phyloP scores from a whole-genome alignment of 2,797 vertebrate species.

The Enteromius afrohamiltoni region DNA sequence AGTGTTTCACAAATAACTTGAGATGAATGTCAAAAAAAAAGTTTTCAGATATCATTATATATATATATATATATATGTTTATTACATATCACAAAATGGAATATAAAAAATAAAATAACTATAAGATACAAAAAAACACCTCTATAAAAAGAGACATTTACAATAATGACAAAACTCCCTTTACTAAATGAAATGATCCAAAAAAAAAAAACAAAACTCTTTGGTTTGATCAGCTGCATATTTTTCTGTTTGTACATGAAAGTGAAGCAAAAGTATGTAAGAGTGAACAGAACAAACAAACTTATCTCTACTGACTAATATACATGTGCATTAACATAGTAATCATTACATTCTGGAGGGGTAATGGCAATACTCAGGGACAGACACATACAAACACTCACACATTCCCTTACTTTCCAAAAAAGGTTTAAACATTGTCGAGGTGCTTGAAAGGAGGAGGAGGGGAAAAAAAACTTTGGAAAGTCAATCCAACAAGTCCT shows the following conservation, averaged over 20 bases:
- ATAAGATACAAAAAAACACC: constrained; percentile 77
- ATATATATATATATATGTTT: constrained; percentile 75
- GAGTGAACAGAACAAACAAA: constrained; percentile 16
- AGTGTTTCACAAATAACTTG: not conserved
- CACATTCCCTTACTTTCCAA: constrained; percentile 54
- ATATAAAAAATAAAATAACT: constrained; percentile 88
- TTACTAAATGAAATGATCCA: constrained; percentile 66
- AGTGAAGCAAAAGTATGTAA: constrained; percentile 38
- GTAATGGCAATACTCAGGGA: constrained; percentile 46
- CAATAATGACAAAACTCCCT: constrained; percentile 72
- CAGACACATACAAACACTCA: constrained; percentile 22
- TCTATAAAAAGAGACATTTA: constrained; percentile 59
- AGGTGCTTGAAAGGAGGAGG: constrained; percentile 33
- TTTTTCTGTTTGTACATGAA: constrained; percentile 52
- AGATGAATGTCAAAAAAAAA: constrained; percentile 32
- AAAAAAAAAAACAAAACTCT: constrained; percentile 65
- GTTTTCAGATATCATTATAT: constrained; percentile 63
- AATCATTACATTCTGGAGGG: constrained; percentile 56
- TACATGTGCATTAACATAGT: constrained; percentile 25
- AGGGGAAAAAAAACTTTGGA: constrained; percentile 46
- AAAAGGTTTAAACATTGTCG: constrained; percentile 37
- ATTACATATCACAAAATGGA: constrained; percentile 77
- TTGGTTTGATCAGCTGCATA: constrained; percentile 79
- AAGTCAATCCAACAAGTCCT: constrained; percentile 61
- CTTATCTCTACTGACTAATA: constrained; percentile 24